These are phyloP conservation scores for Platorchestia sp. DNA, from an alignment of 1,140 invertebrate genomes.

Conservation along the genomic window DNA sequence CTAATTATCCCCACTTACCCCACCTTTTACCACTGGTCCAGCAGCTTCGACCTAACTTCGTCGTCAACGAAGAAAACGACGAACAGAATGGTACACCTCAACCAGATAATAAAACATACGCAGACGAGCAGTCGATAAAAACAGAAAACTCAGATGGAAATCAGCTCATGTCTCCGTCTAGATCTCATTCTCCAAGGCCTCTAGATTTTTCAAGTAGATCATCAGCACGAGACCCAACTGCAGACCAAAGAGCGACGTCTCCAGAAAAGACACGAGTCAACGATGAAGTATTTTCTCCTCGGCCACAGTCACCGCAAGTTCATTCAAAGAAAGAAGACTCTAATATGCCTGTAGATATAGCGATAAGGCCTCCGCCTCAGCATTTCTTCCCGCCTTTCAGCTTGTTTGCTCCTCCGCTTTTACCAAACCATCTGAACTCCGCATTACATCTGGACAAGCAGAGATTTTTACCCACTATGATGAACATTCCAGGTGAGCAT, in stretches of 20 bases:
- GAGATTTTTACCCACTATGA: slow-evolving; percentile 79
- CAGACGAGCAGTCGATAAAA: neutral
- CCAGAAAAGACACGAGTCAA: slow-evolving; percentile 39
- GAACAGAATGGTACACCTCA: slow-evolving; percentile 48
- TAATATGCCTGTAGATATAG: slow-evolving; percentile 62
- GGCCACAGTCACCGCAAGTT: slow-evolving; percentile 58
- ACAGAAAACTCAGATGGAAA: neutral
- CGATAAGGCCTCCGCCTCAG: slow-evolving; percentile 62
- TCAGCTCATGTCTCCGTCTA: neutral
- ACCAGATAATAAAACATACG: neutral
- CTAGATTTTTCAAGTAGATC: slow-evolving; percentile 38
- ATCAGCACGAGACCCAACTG: slow-evolving; percentile 31
- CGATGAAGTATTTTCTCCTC: slow-evolving; percentile 58
- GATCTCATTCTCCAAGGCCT: slow-evolving; percentile 4
- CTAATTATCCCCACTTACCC: slow-evolving; percentile 63
- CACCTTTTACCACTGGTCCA: slow-evolving; percentile 57
- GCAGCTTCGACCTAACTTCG: slow-evolving; percentile 61
- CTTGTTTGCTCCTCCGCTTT: slow-evolving; percentile 78
- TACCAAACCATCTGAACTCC: slow-evolving; percentile 80
- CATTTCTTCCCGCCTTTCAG: slow-evolving; percentile 74
- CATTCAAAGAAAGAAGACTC: slow-evolving; percentile 61
- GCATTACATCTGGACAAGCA: slow-evolving; percentile 68
- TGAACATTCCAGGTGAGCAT: slow-evolving; percentile 80
- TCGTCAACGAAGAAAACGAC: slow-evolving; percentile 58
- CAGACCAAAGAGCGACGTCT: slow-evolving; percentile 57